These are phyloP conservation scores for Amblyjoppa fuscipennis DNA, from an alignment of 2,888 invertebrate species.

Conservation along the genomic window DNA sequence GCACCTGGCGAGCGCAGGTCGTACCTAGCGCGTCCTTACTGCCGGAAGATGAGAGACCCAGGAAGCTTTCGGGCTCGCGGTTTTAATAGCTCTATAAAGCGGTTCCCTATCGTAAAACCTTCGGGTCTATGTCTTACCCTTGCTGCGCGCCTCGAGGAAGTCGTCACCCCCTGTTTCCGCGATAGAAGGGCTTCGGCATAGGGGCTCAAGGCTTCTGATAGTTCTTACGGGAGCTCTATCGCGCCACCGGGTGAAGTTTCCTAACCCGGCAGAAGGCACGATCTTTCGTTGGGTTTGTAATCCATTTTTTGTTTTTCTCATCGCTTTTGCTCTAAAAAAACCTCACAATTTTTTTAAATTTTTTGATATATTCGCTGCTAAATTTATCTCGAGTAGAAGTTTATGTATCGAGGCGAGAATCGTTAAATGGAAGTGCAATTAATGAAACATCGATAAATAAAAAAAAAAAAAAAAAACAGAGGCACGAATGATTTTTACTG, in stretches of 20 bases:
- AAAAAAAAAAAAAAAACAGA: too few relatives aligned
- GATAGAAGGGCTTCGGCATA: constrained; percentile 32
- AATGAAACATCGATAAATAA: too few relatives aligned
- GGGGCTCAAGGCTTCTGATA: constrained; percentile 26
- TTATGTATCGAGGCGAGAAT: too few relatives aligned
- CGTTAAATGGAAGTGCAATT: too few relatives aligned
- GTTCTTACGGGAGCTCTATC: neutral
- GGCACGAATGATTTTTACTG: too few relatives aligned
- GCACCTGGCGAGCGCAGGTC: constrained; percentile 1
- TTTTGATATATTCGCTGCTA: too few relatives aligned
- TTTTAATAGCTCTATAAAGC: constrained; percentile 67
- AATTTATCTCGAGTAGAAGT: too few relatives aligned
- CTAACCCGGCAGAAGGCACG: constrained; percentile 17
- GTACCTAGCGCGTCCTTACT: neutral
- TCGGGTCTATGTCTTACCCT: constrained; percentile 39
- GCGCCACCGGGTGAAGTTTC: constrained; percentile 19
- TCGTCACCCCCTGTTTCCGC: constrained; percentile 25
- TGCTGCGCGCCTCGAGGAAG: constrained; percentile 27
- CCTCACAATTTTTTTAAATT: too few relatives aligned
- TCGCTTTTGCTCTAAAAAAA: neutral
- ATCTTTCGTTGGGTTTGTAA: constrained; percentile 21
- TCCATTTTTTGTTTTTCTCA: constrained; percentile 8
- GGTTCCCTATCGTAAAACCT: constrained; percentile 60
- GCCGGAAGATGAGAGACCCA: neutral
- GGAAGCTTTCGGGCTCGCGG: constrained; percentile 38